Evolutionary conservation across 2,888 invertebrate species (phyloP).

Genomic region (Sarcophaga variegata): DNA sequence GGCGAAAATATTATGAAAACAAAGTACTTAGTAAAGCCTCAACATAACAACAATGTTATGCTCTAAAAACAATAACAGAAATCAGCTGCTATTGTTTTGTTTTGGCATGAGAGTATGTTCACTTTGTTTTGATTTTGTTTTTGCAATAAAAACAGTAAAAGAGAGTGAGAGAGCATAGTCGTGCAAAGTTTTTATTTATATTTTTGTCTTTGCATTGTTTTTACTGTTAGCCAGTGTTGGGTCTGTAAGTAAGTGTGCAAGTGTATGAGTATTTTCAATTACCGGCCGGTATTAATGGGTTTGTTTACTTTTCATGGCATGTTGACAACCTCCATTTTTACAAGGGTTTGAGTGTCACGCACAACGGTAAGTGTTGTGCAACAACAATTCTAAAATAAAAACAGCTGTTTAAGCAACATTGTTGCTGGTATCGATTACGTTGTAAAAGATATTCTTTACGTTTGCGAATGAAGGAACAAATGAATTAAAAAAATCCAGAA

Average conservation of each 20-base stretch:
- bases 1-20: not conserved
- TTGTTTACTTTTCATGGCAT: conserved; percentile 59
- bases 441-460: conserved; percentile 1
- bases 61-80: conserved; percentile 53
- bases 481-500: not conserved
- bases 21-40: not conserved
- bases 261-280: conserved; percentile 49
- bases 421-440: conserved; percentile 62
- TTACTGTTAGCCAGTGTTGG: conserved; percentile 48
- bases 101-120: not conserved
- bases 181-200: not conserved
- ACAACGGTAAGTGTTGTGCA: conserved; percentile 25
- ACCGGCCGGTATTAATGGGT: conserved; percentile 75
- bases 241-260: not conserved
- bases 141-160: not conserved
- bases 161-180: not conserved
- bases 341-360: conserved; percentile 20
- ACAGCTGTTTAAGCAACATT: conserved; percentile 79
- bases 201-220: conserved; percentile 22
- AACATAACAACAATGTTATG: conserved; percentile 47
- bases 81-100: conserved; percentile 60
- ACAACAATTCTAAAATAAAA: conserved; percentile 56
- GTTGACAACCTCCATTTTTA: conserved; percentile 51
- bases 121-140: not conserved
- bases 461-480: not conserved